These are phyloP conservation scores for Julus scanicus DNA, from an alignment of 2,888 invertebrate species.

Conservation along the genomic window DNA sequence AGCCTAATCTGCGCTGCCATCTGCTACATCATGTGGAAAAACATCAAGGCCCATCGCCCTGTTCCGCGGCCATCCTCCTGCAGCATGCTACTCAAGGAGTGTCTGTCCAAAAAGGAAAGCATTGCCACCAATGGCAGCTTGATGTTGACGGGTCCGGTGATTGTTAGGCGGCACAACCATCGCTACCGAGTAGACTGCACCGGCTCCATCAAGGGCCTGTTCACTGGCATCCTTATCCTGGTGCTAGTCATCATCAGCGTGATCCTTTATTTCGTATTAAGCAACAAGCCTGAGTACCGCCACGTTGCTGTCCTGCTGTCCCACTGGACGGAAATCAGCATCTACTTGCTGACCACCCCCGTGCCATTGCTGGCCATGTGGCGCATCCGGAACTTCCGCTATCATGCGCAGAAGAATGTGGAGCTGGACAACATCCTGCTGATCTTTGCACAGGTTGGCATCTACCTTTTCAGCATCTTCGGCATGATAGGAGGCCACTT, in stretches of 20 bases:
- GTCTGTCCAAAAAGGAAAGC: not conserved
- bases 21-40: slow-evolving; percentile 96
- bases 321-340: slow-evolving; percentile 85
- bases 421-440: slow-evolving; percentile 90
- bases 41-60: slow-evolving; percentile 68
- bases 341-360: slow-evolving; percentile 86
- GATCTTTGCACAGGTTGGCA: slow-evolving; percentile 92
- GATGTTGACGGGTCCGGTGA: not conserved
- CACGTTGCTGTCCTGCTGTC: slow-evolving; percentile 77
- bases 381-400: slow-evolving; percentile 77
- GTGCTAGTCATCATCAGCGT: slow-evolving; percentile 91
- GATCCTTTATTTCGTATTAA: slow-evolving; percentile 89
- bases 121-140: not conserved
- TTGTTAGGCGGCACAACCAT: slow-evolving; percentile 71
- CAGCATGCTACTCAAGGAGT: not conserved
- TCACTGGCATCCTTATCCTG: slow-evolving; percentile 86
- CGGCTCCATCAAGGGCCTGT: slow-evolving; percentile 90
- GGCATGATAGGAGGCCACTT: slow-evolving; percentile 94
- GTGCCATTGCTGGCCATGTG: slow-evolving; percentile 90
- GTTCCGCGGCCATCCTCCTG: not conserved
- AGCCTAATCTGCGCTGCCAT: slow-evolving; percentile 95
- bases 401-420: slow-evolving; percentile 83
- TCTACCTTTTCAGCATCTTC: slow-evolving; percentile 92
- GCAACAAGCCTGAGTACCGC: slow-evolving; percentile 64
- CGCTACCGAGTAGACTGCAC: slow-evolving; percentile 95